These are phyloP conservation scores for Chunga burmeisteri DNA, from an alignment of 2,113 vertebrate genomes.

Conservation along the genomic window DNA sequence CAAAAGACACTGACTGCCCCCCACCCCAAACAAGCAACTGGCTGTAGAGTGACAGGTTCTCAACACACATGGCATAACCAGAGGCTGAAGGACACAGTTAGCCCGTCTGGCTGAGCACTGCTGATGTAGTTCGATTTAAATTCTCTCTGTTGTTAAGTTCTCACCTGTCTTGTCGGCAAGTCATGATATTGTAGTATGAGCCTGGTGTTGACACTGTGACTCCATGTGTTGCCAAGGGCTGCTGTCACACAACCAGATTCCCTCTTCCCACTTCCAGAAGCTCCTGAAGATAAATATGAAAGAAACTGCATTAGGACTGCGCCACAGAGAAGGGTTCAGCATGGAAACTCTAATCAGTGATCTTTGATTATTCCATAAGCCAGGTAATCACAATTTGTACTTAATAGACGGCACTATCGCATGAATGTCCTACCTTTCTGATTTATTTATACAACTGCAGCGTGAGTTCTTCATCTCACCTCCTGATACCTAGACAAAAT, in stretches of 20 bases:
- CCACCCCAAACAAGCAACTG: not conserved
- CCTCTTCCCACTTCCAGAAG: conserved; percentile 39
- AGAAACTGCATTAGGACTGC: not conserved
- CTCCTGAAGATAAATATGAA: conserved; percentile 50
- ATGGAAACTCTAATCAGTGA: not conserved
- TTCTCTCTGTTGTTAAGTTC: not conserved
- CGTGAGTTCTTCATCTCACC: not conserved
- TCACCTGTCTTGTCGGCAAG: conserved; percentile 77
- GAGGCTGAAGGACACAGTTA: not conserved
- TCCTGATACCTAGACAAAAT: not conserved
- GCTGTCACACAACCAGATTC: conserved; percentile 75
- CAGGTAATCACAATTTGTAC: not conserved
- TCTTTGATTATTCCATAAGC: not conserved
- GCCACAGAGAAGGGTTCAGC: not conserved
- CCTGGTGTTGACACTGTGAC: conserved; percentile 83
- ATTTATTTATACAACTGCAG: not conserved
- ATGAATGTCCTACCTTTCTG: not conserved
- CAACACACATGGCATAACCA: not conserved
- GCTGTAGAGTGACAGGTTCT: not conserved
- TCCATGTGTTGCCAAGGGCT: conserved; percentile 85
- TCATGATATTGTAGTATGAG: conserved; percentile 80
- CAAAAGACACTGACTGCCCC: not conserved
- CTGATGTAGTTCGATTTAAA: not conserved
- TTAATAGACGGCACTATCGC: not conserved
- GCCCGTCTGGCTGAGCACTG: not conserved